phyloP scores from a whole-genome alignment of 2,797 vertebrate genomes.

The Cossypha polioptera region DNA sequence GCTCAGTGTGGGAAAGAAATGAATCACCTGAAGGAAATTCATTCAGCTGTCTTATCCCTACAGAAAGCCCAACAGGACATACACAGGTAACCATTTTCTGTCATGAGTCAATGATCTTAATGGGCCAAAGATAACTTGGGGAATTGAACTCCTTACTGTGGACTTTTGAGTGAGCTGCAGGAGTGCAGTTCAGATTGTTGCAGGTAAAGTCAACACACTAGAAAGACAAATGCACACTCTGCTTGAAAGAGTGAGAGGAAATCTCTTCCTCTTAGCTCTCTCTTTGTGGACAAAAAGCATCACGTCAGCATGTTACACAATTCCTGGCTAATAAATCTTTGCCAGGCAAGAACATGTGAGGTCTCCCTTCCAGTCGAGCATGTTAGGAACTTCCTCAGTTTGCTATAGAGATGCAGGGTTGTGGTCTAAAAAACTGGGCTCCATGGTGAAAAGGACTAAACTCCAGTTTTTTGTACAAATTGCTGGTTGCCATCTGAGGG shows the following conservation, averaged over 20 bases:
- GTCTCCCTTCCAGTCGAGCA: not conserved
- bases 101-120: not conserved
- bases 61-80: conserved; percentile 91
- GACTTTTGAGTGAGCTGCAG: not conserved
- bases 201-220: not conserved
- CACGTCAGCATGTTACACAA: not conserved
- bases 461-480: not conserved
- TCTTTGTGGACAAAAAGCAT: not conserved
- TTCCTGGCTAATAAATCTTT: not conserved
- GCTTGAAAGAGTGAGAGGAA: not conserved
- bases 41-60: conserved; percentile 86
- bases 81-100: conserved; percentile 81
- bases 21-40: conserved; percentile 85
- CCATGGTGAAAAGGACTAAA: not conserved
- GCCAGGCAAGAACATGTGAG: not conserved
- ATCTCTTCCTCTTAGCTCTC: not conserved
- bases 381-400: not conserved
- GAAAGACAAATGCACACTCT: not conserved
- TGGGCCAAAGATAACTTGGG: not conserved
- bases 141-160: not conserved
- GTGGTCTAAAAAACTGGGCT: not conserved
- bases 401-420: not conserved
- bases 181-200: not conserved
- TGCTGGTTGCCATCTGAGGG: not conserved
- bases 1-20: conserved; percentile 85